A percentile compares a stretch with the other conserved stretches of the same genome.
Evolutionary conservation across 2,888 invertebrate species (phyloP).

Genomic region (Patella caerulea): DNA sequence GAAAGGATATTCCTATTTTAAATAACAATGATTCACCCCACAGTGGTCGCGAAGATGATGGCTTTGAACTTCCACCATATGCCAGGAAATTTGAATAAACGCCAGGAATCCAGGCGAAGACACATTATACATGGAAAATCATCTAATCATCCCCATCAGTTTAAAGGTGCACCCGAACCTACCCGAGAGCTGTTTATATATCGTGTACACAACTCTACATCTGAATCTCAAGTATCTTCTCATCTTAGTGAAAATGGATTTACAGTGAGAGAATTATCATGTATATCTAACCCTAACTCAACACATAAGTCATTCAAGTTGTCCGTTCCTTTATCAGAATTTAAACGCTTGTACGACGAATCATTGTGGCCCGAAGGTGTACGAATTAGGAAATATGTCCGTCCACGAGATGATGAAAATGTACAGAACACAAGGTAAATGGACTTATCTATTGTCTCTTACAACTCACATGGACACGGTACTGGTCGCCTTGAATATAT

Average conservation of each 20-base stretch:
- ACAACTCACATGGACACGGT: too few relatives aligned
- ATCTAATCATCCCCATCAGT: neutral
- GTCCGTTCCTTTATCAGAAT: neutral
- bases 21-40: neutral
- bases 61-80: neutral
- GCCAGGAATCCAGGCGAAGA: neutral
- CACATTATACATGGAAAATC: neutral
- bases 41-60: neutral
- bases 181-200: neutral
- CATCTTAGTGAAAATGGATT: neutral
- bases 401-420: neutral
- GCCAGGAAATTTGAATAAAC: neutral
- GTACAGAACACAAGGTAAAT: too few relatives aligned
- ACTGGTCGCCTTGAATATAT: too few relatives aligned
- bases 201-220: neutral
- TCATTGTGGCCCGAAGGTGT: slow-evolving; percentile 1
- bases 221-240: neutral
- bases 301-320: neutral
- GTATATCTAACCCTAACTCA: neutral
- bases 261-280: neutral
- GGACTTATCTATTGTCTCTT: too few relatives aligned
- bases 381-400: neutral
- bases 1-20: too few relatives aligned
- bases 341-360: neutral
- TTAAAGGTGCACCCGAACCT: neutral